phyloP scores from a whole-genome alignment of 2,888 invertebrate species.

The Tuberolachnus salignus region DNA sequence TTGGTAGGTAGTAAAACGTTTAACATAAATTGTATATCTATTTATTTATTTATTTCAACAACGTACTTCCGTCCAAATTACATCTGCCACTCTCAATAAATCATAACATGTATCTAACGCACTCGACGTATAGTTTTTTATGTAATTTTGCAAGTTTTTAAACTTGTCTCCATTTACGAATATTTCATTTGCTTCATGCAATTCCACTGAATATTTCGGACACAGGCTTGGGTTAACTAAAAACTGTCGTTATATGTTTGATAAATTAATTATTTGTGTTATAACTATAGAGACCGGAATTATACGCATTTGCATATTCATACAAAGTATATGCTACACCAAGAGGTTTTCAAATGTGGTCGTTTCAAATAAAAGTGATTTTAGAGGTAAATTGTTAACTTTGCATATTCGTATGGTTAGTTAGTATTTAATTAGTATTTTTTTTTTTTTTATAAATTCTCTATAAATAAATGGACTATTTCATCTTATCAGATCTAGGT shows the following conservation, averaged over 20 bases:
- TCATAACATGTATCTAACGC: conserved; percentile 45
- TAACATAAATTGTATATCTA: background rate
- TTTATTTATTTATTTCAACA: background rate
- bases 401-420: no score
- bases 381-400: no score
- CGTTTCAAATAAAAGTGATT: no score
- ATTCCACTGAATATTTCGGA: conserved; percentile 57
- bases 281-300: background rate
- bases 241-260: conserved; percentile 37
- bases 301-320: background rate
- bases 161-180: conserved; percentile 28
- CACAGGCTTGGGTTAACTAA: conserved; percentile 51
- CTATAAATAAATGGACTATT: no score
- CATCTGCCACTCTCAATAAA: conserved; percentile 50
- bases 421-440: no score
- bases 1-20: no score
- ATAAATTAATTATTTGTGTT: background rate
- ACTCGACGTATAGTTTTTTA: conserved; percentile 49
- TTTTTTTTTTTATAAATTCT: no score
- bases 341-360: no score
- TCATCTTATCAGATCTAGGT: no score
- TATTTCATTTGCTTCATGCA: conserved; percentile 38
- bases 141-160: conserved; percentile 29
- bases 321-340: no score
- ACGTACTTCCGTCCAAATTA: conserved; percentile 57